A percentile compares a stretch with the other conserved stretches of the same genome.
These are phyloP conservation scores for Sternotherus odoratus DNA, from an alignment of 2,797 vertebrate species.

Conservation along the genomic window DNA sequence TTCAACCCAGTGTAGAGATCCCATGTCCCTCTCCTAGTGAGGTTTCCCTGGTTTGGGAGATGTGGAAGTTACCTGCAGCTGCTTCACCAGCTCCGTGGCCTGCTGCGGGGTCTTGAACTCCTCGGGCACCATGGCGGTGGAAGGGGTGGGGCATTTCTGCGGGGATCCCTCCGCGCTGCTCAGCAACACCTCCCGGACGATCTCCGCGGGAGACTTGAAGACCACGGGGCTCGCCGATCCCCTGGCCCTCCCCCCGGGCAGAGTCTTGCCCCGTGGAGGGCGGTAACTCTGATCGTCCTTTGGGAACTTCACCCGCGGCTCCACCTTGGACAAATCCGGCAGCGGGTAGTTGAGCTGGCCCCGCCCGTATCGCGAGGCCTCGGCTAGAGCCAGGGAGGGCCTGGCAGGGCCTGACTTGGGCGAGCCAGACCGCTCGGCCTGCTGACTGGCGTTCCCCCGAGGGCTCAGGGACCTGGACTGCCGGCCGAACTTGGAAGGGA, in stretches of 20 bases:
- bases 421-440: neutral
- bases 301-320: constrained; percentile 87
- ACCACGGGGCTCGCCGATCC: constrained; percentile 66
- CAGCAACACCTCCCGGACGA: constrained; percentile 89
- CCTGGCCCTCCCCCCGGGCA: neutral
- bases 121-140: constrained; percentile 77
- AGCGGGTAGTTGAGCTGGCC: constrained; percentile 83
- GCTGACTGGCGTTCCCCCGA: neutral
- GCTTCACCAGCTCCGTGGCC: constrained; percentile 88
- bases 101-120: constrained; percentile 87
- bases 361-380: constrained; percentile 79
- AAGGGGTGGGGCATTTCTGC: neutral
- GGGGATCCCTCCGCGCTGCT: constrained; percentile 73
- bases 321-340: constrained; percentile 93
- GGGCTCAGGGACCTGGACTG: constrained; percentile 44
- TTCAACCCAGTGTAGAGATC: fast-evolving
- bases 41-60: neutral
- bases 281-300: constrained; percentile 83
- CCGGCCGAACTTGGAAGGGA: constrained; percentile 16
- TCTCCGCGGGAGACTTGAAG: constrained; percentile 92
- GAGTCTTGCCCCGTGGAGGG: constrained; percentile 84
- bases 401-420: neutral
- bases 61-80: constrained; percentile 88
- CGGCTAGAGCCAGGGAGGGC: neutral
- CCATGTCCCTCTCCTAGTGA: neutral